These are phyloP conservation scores for Coelinius sp. DNA, from an alignment of 2,888 invertebrate genomes.

Conservation along the genomic window DNA sequence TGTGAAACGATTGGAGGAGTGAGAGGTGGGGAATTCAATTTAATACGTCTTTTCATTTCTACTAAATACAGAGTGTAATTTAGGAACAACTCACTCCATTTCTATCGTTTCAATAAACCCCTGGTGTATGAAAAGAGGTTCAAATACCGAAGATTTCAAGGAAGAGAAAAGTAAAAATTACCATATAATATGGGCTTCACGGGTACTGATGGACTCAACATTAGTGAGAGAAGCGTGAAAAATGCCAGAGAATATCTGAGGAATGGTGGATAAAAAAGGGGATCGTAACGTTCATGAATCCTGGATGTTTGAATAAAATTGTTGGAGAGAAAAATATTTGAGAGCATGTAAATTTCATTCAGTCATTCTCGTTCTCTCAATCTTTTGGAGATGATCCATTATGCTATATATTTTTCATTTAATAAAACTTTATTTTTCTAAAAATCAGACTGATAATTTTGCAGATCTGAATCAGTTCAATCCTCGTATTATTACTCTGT, in stretches of 20 bases:
- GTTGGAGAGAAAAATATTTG: no score
- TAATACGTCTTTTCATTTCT: conserved; percentile 15
- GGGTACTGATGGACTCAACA: not conserved
- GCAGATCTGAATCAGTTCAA: not conserved
- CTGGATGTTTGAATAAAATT: not conserved
- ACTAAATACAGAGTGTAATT: not conserved
- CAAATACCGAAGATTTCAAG: not conserved
- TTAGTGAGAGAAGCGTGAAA: not conserved
- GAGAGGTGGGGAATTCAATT: conserved; percentile 11
- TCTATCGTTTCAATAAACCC: not conserved
- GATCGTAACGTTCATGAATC: not conserved
- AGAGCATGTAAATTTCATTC: no score
- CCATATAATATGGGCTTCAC: not conserved
- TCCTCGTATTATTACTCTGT: not conserved
- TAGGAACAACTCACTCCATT: not conserved
- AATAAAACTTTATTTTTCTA: not conserved
- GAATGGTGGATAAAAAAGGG: no score
- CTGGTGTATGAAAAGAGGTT: not conserved
- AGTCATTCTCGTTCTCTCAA: no score
- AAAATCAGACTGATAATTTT: not conserved
- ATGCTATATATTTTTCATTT: no score
- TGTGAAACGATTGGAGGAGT: not conserved
- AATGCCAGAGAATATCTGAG: not conserved
- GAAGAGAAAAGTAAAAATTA: not conserved
- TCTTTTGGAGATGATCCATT: no score